Percentiles rank a stretch among this genome's conserved stretches.
These are phyloP conservation scores for Margaritifera margaritifera DNA, from an alignment of 2,888 invertebrate genomes.

Conservation along the genomic window DNA sequence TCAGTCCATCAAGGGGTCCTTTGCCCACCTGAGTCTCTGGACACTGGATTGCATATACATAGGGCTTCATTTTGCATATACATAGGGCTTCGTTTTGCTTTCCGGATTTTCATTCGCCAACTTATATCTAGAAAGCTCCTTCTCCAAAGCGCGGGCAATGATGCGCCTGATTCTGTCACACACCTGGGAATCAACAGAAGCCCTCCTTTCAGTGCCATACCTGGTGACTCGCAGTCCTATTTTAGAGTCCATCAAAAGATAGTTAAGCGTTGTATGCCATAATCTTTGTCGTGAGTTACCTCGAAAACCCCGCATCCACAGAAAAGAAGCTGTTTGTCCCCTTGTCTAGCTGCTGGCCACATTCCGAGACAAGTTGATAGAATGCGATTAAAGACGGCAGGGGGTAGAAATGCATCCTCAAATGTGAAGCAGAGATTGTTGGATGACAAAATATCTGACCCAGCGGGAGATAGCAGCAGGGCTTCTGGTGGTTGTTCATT, in stretches of 20 bases:
- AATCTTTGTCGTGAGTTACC: conserved; percentile 14
- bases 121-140: conserved; percentile 21
- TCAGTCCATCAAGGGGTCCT: conserved; percentile 22
- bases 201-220: conserved; percentile 12
- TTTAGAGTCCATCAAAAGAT: conserved; percentile 23
- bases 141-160: conserved; percentile 13
- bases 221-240: conserved; percentile 25
- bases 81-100: conserved; percentile 8
- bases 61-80: conserved; percentile 10
- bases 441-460: conserved; percentile 10
- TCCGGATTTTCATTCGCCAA: neutral
- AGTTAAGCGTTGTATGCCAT: conserved; percentile 22
- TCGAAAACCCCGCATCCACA: conserved; percentile 32
- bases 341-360: conserved; percentile 28
- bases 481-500: conserved; percentile 11
- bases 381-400: conserved; percentile 25
- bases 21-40: conserved; percentile 8
- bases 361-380: conserved; percentile 20
- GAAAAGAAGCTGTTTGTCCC: conserved; percentile 17
- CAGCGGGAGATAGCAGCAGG: conserved; percentile 2
- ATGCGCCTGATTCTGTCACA: conserved; percentile 23
- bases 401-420: conserved; percentile 24
- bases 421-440: conserved; percentile 23
- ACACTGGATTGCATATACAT: conserved; percentile 24
- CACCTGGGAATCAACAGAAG: conserved; percentile 12